phyloP scores from a whole-genome alignment of 1,140 invertebrate species.

The Eciton burchellii region DNA sequence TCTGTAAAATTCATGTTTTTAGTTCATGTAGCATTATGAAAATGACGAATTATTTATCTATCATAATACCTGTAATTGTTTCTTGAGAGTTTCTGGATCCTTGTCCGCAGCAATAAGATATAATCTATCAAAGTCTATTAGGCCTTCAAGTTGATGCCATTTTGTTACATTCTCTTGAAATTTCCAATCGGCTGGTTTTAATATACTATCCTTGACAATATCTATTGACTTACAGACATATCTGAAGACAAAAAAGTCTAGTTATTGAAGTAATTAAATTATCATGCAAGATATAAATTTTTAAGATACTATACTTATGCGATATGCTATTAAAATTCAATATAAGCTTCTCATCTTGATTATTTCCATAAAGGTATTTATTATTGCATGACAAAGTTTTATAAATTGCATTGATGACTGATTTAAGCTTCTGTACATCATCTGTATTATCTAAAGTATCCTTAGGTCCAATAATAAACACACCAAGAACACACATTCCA shows the following conservation, averaged over 20 bases:
- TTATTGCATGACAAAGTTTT: slow-evolving; percentile 86
- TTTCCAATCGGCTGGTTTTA: slow-evolving; percentile 88
- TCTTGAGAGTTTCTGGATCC: slow-evolving; percentile 87
- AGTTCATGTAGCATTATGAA: not conserved
- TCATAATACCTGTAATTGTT: slow-evolving; percentile 88
- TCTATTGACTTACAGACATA: slow-evolving; percentile 81
- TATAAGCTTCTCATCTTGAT: slow-evolving; percentile 84
- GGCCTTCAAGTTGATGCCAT: slow-evolving; percentile 90
- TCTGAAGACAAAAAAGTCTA: slow-evolving; percentile 33
- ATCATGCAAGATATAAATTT: not conserved
- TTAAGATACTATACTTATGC: slow-evolving; percentile 79
- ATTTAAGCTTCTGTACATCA: slow-evolving; percentile 85
- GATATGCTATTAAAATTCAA: slow-evolving; percentile 85
- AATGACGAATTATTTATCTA: not conserved
- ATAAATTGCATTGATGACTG: slow-evolving; percentile 86
- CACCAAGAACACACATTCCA: slow-evolving; percentile 91
- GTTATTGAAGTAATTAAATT: slow-evolving; percentile 79
- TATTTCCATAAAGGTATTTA: slow-evolving; percentile 87
- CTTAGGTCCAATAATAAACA: slow-evolving; percentile 87
- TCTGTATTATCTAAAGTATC: slow-evolving; percentile 87
- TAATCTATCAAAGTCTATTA: slow-evolving; percentile 89
- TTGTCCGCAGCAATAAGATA: slow-evolving; percentile 87
- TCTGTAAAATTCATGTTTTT: slow-evolving; percentile 65
- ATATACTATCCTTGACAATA: slow-evolving; percentile 69
- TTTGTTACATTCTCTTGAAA: slow-evolving; percentile 87